phyloP scores from a whole-genome alignment of 2,113 vertebrate genomes.

The Ursus arctos region DNA sequence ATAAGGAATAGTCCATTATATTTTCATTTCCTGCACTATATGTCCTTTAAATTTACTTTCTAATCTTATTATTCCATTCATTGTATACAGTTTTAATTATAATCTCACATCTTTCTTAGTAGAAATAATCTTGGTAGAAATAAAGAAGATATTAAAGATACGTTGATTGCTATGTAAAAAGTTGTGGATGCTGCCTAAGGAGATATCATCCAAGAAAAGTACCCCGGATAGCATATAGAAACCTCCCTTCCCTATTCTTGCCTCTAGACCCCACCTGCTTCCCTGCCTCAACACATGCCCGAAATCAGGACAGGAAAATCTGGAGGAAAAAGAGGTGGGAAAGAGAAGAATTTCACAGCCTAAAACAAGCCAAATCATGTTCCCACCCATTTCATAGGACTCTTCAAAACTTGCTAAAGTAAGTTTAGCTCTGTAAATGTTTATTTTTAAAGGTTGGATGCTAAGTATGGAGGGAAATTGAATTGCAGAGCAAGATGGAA shows the following conservation, averaged over 20 bases:
- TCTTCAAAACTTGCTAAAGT: constrained; percentile 8
- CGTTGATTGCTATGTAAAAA: neutral
- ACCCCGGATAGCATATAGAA: neutral
- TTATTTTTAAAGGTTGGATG: constrained; percentile 47
- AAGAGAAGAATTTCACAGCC: neutral
- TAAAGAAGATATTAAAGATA: neutral
- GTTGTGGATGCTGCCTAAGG: neutral
- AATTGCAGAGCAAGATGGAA: constrained; percentile 49
- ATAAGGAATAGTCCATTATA: neutral
- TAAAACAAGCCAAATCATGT: neutral
- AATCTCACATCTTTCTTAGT: constrained; percentile 10
- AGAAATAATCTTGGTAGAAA: neutral
- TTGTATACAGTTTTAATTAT: neutral
- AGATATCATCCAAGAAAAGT: neutral
- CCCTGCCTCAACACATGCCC: neutral
- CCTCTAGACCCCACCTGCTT: neutral
- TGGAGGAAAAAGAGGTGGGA: neutral
- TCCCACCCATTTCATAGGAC: neutral
- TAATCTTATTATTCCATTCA: neutral
- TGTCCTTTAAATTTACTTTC: constrained; percentile 43
- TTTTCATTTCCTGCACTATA: neutral
- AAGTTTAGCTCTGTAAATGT: constrained; percentile 45
- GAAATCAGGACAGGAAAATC: neutral
- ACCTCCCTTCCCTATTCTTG: neutral
- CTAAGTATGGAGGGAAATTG: constrained; percentile 57